Evolutionary conservation across 1,140 invertebrate genomes (phyloP).

Genomic region (Berghia stephanieae): DNA sequence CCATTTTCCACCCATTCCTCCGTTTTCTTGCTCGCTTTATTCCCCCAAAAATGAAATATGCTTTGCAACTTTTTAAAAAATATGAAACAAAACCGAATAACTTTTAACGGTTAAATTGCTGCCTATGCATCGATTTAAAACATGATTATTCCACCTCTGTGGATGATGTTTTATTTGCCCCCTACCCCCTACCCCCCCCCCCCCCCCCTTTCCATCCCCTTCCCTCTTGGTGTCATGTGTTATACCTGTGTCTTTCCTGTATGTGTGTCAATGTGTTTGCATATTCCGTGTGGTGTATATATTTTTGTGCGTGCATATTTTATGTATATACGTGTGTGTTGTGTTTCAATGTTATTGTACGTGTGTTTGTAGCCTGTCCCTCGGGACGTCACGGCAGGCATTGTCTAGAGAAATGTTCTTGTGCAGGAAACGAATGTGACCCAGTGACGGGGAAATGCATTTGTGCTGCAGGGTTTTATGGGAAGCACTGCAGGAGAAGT

Average conservation of each 20-base stretch:
- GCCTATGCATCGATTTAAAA: too few species aligned
- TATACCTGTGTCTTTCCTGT: too few species aligned
- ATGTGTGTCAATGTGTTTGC: too few species aligned
- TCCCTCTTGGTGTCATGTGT: too few species aligned
- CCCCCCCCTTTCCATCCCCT: too few species aligned
- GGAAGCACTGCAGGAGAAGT: slow-evolving; percentile 74
- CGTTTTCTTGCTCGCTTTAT: too few species aligned
- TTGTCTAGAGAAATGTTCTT: slow-evolving; percentile 83
- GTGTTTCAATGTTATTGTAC: slow-evolving; percentile 27
- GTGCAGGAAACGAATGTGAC: slow-evolving; percentile 87
- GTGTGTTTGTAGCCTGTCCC: slow-evolving; percentile 71
- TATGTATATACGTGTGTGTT: slow-evolving; percentile 20
- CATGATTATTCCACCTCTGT: neutral
- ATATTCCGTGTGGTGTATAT: too few species aligned
- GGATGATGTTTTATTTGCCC: neutral
- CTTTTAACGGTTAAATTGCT: too few species aligned
- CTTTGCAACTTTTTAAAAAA: too few species aligned
- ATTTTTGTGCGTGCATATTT: slow-evolving; percentile 3
- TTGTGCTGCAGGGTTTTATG: slow-evolving; percentile 86
- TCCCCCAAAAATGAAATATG: too few species aligned
- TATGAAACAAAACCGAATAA: too few species aligned
- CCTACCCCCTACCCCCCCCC: neutral
- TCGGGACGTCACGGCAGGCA: slow-evolving; percentile 80
- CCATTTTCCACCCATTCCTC: too few species aligned
- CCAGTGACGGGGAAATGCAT: slow-evolving; percentile 81